Conservation (phyloP, 2,797 vertebrate species). For the Alcedo quadribrachys region DNA sequence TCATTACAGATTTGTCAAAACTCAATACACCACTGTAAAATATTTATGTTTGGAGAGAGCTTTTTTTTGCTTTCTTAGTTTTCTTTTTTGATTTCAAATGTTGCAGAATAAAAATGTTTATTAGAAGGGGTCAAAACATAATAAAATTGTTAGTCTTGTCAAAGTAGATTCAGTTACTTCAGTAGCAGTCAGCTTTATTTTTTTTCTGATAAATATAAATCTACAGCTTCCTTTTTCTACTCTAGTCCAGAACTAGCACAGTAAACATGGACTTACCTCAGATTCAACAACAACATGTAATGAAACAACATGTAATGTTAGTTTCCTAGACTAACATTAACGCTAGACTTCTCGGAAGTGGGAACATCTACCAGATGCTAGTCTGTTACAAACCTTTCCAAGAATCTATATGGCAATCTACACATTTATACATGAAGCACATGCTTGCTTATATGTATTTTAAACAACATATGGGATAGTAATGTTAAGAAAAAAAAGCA, state of each 20-base stretch:
- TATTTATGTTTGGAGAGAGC: background rate
- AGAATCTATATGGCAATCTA: background rate
- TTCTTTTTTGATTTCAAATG: background rate
- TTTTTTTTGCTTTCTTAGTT: too few species aligned
- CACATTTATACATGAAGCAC: slow-evolving; percentile 6
- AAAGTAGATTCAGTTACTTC: background rate
- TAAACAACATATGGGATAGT: background rate
- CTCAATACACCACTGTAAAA: background rate
- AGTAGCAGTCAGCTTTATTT: background rate
- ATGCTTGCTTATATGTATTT: background rate
- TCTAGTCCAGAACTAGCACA: background rate
- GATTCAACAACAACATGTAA: background rate
- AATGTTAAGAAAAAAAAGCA: background rate
- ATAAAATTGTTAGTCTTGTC: background rate
- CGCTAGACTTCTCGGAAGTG: background rate
- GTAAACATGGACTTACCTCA: background rate
- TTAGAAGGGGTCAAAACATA: background rate
- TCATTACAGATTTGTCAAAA: background rate
- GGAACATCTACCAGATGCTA: background rate
- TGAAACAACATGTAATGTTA: background rate
- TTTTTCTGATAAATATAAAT: background rate
- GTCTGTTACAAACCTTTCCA: background rate
- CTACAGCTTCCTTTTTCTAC: background rate
- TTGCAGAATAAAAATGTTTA: background rate
- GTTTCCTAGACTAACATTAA: background rate